Conservation (phyloP, 1,140 invertebrate species). For the Theocolax elegans region DNA sequence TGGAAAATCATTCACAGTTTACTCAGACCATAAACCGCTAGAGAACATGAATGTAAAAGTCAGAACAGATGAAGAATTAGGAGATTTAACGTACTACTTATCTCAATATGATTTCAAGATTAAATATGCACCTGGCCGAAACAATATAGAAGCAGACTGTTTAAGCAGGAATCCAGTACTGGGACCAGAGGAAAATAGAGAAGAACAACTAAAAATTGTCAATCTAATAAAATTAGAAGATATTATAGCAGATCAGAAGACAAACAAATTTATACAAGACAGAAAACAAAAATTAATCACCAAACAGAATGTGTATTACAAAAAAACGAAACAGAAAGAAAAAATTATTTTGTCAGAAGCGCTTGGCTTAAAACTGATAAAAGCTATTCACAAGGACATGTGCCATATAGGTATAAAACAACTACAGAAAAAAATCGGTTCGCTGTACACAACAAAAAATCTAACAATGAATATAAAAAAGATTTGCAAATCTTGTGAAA, state of each 20-base stretch:
- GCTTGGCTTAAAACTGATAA: neutral
- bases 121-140: neutral
- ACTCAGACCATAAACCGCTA: conserved; percentile 41
- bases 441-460: too few species aligned
- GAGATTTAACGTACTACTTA: conserved; percentile 15
- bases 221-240: conserved; percentile 14
- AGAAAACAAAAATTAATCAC: neutral
- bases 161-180: too few species aligned
- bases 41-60: conserved; percentile 22
- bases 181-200: conserved; percentile 1
- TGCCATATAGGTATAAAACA: too few species aligned
- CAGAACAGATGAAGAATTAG: conserved; percentile 17
- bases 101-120: conserved; percentile 22
- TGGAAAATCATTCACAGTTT: conserved; percentile 32
- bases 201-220: conserved; percentile 10
- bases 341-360: conserved; percentile 1
- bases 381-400: neutral
- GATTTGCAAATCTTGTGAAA: neutral
- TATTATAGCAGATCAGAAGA: neutral
- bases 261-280: neutral
- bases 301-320: neutral
- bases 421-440: too few species aligned
- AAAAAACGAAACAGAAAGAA: neutral
- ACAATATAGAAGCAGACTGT: too few species aligned
- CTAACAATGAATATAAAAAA: too few species aligned